These are phyloP conservation scores for Penaeus vannamei DNA, from an alignment of 1,140 invertebrate species.

Conservation along the genomic window DNA sequence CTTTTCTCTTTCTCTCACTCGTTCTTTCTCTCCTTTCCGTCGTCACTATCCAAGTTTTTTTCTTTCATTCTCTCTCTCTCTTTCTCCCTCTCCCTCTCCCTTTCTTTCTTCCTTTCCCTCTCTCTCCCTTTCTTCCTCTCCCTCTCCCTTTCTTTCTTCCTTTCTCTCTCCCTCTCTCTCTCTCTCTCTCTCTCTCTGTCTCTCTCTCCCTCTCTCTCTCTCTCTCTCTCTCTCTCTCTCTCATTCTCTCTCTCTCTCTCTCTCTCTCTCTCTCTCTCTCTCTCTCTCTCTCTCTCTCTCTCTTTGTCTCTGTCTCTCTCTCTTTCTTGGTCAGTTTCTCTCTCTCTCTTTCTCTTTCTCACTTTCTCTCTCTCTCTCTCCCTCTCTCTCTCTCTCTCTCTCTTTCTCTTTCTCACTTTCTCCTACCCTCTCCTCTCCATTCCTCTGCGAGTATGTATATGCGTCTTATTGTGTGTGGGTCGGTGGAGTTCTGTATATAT, in stretches of 20 bases:
- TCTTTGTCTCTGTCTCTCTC: background rate
- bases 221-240: background rate
- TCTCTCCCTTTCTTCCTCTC: too few relatives aligned
- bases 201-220: background rate
- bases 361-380: background rate
- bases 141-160: background rate
- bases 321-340: background rate
- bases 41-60: background rate
- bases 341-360: background rate
- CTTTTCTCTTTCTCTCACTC: background rate
- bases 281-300: slow-evolving; percentile 16
- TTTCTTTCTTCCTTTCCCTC: background rate
- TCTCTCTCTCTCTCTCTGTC: background rate
- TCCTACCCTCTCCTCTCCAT: slow-evolving; percentile 3
- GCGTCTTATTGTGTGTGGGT: slow-evolving; percentile 18
- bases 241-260: background rate
- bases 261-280: background rate
- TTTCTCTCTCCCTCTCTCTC: background rate
- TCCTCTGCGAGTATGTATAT: background rate
- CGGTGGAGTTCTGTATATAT: background rate
- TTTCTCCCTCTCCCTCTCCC: background rate
- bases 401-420: slow-evolving; percentile 1
- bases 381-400: background rate
- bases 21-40: background rate
- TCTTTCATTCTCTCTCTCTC: background rate